phyloP scores from a whole-genome alignment of 1,140 invertebrate genomes.

The Centruroides vittatus region DNA sequence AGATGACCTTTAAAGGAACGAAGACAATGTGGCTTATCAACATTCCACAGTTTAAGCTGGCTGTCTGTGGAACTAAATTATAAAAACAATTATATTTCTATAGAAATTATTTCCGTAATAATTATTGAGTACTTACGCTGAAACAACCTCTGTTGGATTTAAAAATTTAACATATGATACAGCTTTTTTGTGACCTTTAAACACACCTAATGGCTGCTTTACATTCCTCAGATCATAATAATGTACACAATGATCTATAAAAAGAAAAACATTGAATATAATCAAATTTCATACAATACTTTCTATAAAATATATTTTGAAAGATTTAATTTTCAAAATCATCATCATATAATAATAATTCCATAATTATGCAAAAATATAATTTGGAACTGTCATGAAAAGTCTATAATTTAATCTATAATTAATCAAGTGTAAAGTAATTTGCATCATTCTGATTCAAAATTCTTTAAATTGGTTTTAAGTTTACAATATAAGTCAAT shows the following conservation, averaged over 20 bases:
- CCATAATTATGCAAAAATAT: too few relatives aligned
- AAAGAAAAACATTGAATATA: not conserved
- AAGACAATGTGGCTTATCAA: constrained; percentile 61
- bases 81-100: not conserved
- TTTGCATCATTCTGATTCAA: too few relatives aligned
- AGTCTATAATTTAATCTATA: too few relatives aligned
- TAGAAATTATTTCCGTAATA: not conserved
- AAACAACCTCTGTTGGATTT: constrained; percentile 76
- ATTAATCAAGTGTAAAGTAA: too few relatives aligned
- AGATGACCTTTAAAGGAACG: constrained; percentile 82
- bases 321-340: too few relatives aligned
- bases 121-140: constrained; percentile 41
- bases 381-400: too few relatives aligned
- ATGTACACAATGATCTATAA: constrained; percentile 81
- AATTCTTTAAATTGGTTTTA: too few relatives aligned
- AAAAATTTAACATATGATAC: constrained; percentile 94
- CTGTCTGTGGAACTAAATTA: constrained; percentile 64
- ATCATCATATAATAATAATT: too few relatives aligned
- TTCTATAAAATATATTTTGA: too few relatives aligned
- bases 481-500: too few relatives aligned
- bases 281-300: not conserved
- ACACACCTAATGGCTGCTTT: constrained; percentile 63
- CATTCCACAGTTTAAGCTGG: constrained; percentile 84
- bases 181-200: constrained; percentile 85
- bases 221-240: constrained; percentile 87